These are phyloP conservation scores for Smittia sp. DNA, from an alignment of 2,888 invertebrate genomes.

Conservation along the genomic window DNA sequence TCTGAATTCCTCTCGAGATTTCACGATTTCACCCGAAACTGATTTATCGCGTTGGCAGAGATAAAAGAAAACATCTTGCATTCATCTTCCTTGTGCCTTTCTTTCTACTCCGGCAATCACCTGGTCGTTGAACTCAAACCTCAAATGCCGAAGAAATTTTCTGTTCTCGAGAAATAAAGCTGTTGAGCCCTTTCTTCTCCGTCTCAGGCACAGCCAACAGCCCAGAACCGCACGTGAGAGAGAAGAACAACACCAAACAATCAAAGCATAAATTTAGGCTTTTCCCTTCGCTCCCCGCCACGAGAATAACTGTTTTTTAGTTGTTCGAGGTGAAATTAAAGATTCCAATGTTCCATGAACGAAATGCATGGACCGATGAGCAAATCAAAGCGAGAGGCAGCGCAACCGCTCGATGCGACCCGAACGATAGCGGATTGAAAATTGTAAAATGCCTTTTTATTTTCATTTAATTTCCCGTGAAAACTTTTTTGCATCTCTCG, in stretches of 20 bases:
- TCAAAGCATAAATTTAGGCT: slow-evolving; percentile 38
- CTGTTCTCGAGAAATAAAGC: background rate
- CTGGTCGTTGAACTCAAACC: background rate
- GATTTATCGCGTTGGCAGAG: background rate
- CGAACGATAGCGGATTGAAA: background rate
- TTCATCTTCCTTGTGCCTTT: slow-evolving; percentile 1
- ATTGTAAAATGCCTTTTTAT: slow-evolving; percentile 13
- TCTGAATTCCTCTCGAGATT: background rate
- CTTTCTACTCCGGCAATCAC: background rate
- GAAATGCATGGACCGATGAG: background rate
- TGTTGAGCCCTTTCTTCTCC: background rate
- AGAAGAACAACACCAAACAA: slow-evolving; percentile 29
- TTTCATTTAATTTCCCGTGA: slow-evolving; percentile 36
- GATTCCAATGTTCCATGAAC: background rate
- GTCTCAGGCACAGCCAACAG: slow-evolving; percentile 12
- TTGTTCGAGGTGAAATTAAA: background rate
- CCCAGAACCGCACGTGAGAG: slow-evolving; percentile 25
- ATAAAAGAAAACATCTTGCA: background rate
- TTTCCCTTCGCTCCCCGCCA: background rate
- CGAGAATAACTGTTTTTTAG: slow-evolving; percentile 36
- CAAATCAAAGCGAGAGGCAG: background rate
- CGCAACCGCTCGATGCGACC: background rate
- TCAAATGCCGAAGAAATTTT: background rate
- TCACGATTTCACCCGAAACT: background rate
- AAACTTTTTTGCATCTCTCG: slow-evolving; percentile 14